Percentiles rank a stretch among this genome's conserved stretches.
These are phyloP conservation scores for Ptychadena robeensis DNA, from an alignment of 2,797 vertebrate species.

Conservation along the genomic window DNA sequence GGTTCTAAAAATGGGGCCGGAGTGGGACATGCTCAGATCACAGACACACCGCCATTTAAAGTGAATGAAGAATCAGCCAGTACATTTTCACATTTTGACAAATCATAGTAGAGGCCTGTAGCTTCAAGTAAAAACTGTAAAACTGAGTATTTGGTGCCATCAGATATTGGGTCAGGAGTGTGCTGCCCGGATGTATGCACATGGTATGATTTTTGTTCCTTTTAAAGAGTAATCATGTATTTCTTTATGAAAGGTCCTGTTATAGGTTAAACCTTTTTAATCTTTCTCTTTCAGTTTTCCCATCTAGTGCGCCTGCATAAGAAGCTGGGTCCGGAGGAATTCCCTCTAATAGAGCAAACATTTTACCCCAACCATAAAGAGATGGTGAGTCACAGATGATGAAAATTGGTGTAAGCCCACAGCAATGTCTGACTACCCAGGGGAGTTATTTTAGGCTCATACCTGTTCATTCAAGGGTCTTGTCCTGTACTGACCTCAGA, in stretches of 20 bases:
- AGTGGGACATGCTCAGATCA: no score
- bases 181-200: no score
- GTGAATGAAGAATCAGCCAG: no score
- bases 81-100: no score
- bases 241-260: not conserved
- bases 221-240: no score
- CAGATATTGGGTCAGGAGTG: no score
- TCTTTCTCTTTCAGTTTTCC: conserved; percentile 80
- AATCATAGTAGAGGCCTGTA: no score
- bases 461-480: not conserved
- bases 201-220: no score
- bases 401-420: not conserved
- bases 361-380: conserved; percentile 93
- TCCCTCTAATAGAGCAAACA: conserved; percentile 92
- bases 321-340: conserved; percentile 86
- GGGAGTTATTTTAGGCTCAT: conserved; percentile 3
- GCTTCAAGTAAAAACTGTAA: no score
- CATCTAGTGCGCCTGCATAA: conserved; percentile 88
- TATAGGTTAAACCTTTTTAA: not conserved
- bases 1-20: no score
- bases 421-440: not conserved
- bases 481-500: conserved; percentile 26
- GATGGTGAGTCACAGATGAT: conserved; percentile 81
- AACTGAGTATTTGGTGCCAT: no score
- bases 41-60: no score